These are phyloP conservation scores for Chlamydotis undulata DNA, from an alignment of 2,113 vertebrate genomes.

Conservation along the genomic window DNA sequence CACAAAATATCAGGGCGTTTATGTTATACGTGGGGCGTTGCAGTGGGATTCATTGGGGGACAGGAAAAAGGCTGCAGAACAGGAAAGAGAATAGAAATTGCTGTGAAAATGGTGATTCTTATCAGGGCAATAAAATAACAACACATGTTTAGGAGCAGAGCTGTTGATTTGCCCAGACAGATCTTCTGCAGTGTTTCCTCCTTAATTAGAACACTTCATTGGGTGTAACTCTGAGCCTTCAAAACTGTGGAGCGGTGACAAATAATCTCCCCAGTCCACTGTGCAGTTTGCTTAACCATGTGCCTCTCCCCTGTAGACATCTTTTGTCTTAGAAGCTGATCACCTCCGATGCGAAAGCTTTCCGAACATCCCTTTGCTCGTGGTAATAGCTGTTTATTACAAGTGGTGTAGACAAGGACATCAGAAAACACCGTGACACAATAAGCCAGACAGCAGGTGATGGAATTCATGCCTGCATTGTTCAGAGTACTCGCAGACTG, in stretches of 20 bases:
- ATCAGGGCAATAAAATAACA: too few species aligned
- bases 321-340: not conserved
- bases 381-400: not conserved
- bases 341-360: not conserved
- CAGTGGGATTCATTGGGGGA: not conserved
- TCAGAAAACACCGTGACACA: not conserved
- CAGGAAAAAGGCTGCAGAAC: not conserved
- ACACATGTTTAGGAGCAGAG: not conserved
- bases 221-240: not conserved
- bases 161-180: not conserved
- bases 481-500: not conserved
- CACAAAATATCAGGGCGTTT: not conserved
- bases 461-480: not conserved
- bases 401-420: not conserved
- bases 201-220: not conserved
- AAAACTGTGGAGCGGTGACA: not conserved
- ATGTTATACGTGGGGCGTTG: rapidly evolving
- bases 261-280: not conserved
- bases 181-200: not conserved
- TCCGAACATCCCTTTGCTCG: not conserved
- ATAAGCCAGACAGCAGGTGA: not conserved
- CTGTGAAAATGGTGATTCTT: not conserved
- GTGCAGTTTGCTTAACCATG: not conserved
- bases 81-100: not conserved
- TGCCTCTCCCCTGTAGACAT: not conserved